Evolutionary conservation across 2,113 vertebrate genomes (phyloP).

Genomic region (Coturnix japonica): DNA sequence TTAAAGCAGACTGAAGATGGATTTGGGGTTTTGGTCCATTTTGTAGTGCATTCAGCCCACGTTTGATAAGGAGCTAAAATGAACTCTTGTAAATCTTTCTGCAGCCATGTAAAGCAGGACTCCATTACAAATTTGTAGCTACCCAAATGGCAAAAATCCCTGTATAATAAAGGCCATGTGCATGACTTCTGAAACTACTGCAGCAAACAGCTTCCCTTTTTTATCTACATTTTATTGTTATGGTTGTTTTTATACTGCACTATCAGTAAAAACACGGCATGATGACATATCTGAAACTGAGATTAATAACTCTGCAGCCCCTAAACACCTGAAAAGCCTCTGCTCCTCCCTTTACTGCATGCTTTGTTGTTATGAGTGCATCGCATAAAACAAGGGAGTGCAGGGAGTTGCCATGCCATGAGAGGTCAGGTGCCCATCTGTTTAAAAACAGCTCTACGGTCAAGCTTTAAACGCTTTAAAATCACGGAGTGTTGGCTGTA

Average conservation of each 20-base stretch:
- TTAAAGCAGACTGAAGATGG: neutral
- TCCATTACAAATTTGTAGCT: neutral
- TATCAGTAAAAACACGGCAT: neutral
- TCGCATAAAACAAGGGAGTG: neutral
- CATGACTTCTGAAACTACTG: accelerated
- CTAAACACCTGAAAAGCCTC: conserved; percentile 18
- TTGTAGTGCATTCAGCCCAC: neutral
- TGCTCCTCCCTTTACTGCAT: conserved; percentile 2
- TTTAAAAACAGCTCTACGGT: neutral
- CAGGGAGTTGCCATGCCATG: neutral
- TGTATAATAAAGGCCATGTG: neutral
- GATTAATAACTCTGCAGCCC: conserved; percentile 45
- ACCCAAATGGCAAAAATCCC: neutral
- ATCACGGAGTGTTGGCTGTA: neutral
- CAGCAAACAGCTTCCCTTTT: neutral
- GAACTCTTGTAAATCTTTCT: neutral
- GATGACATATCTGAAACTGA: neutral
- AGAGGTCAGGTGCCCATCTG: conserved; percentile 28
- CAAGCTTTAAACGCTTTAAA: neutral
- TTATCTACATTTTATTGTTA: neutral
- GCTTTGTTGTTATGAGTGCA: neutral
- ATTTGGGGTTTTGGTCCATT: neutral
- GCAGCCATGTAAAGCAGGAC: neutral
- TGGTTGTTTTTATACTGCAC: neutral
- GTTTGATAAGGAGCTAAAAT: neutral